Conservation (phyloP, 1,140 invertebrate genomes). For the Leptinotarsa lineolata region DNA sequence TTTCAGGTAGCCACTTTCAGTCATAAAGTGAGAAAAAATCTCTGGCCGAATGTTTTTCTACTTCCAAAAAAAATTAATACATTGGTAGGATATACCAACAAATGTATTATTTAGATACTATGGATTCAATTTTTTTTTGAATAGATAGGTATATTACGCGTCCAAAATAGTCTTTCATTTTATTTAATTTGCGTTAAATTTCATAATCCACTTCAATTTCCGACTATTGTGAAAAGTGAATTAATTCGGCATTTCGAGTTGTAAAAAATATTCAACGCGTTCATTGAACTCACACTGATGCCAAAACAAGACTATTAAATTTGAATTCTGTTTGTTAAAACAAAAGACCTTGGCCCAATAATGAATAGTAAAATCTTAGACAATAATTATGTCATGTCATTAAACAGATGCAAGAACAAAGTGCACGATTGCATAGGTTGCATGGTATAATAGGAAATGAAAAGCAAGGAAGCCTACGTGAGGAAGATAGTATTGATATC, state of each 20-base stretch:
- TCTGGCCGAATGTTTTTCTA: no score
- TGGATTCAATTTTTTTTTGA: no score
- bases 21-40: no score
- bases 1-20: no score
- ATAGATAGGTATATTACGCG: no score
- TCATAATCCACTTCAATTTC: no score
- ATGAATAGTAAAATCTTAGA: conserved; percentile 24
- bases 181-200: no score
- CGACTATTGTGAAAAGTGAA: background rate
- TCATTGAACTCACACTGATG: conserved; percentile 26
- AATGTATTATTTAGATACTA: no score
- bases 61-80: no score
- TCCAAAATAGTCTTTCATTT: no score
- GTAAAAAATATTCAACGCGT: conserved; percentile 25
- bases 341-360: conserved; percentile 22
- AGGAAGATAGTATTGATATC: conserved; percentile 46
- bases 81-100: no score
- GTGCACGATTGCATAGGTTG: conserved; percentile 27
- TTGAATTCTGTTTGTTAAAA: conserved; percentile 8
- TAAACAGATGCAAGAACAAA: conserved; percentile 27
- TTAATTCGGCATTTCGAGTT: background rate
- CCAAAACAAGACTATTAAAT: conserved; percentile 13
- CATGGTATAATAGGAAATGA: conserved; percentile 26
- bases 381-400: conserved; percentile 22
- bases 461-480: conserved; percentile 41